phyloP scores from a whole-genome alignment of 2,888 invertebrate species.

The Piscicola geometra region DNA sequence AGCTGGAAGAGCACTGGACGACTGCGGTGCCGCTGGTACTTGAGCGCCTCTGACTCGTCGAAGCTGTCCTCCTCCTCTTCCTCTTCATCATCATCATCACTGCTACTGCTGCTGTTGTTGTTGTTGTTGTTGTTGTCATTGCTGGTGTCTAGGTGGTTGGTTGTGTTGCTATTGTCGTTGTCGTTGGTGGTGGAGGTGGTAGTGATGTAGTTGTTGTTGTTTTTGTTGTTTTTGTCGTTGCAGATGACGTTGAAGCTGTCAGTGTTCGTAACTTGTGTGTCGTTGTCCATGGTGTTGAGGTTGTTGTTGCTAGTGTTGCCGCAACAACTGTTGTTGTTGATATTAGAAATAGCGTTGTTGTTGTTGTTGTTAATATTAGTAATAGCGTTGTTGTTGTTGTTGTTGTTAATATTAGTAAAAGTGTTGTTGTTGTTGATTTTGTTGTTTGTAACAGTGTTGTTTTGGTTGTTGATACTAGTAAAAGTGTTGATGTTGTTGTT shows the following conservation, averaged over 20 bases:
- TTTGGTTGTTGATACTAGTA: too few species aligned
- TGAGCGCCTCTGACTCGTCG: constrained; percentile 53
- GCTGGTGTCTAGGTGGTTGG: background rate
- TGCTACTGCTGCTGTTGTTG: constrained; percentile 11
- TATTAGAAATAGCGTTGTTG: background rate
- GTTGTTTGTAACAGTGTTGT: too few species aligned
- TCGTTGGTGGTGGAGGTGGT: background rate
- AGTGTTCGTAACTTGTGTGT: background rate
- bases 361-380: background rate
- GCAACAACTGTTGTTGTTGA: background rate
- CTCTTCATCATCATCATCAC: background rate
- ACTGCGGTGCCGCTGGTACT: constrained; percentile 85
- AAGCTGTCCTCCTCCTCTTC: constrained; percentile 7
- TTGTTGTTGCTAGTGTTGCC: background rate
- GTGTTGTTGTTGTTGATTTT: too few species aligned
- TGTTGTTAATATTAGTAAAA: too few species aligned
- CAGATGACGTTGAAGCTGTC: background rate
- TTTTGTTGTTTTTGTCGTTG: background rate
- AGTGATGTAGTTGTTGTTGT: background rate
- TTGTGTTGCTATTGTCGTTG: background rate
- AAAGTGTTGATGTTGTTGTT: too few species aligned
- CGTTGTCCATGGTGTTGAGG: background rate
- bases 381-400: background rate
- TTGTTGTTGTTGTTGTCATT: constrained; percentile 2
- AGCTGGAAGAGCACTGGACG: constrained; percentile 91